Evolutionary conservation across 2,888 invertebrate genomes (phyloP).

Genomic region (Hylaea fasciaria): DNA sequence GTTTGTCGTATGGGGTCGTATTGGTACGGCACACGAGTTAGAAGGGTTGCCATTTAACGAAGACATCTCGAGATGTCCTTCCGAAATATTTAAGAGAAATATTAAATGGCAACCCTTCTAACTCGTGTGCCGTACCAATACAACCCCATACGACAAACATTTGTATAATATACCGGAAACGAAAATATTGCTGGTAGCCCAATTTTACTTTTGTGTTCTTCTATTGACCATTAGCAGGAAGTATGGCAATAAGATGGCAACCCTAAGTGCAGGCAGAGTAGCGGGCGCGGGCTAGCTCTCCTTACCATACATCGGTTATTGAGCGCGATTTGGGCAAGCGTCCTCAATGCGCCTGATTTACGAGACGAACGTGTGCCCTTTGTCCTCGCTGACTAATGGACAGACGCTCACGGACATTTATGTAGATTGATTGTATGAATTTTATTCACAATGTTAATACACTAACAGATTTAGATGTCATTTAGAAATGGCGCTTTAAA

Average conservation of each 20-base stretch:
- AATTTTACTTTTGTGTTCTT: neutral
- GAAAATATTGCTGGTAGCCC: no score
- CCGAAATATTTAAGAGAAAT: no score
- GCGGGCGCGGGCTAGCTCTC: constrained; percentile 52
- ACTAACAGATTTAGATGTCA: constrained; percentile 85
- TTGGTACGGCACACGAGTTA: constrained; percentile 34
- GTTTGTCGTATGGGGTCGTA: constrained; percentile 70
- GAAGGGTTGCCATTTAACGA: constrained; percentile 17
- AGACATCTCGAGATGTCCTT: no score
- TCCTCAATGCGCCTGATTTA: constrained; percentile 83
- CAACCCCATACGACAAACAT: constrained; percentile 73
- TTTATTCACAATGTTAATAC: constrained; percentile 86
- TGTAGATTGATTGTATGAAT: constrained; percentile 85
- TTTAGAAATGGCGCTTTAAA: constrained; percentile 85
- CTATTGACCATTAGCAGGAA: constrained; percentile 1
- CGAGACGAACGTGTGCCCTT: constrained; percentile 84
- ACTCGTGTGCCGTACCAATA: constrained; percentile 38
- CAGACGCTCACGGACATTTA: constrained; percentile 85
- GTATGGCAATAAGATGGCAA: constrained; percentile 18
- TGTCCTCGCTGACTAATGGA: constrained; percentile 84
- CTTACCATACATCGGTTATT: constrained; percentile 66
- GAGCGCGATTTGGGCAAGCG: constrained; percentile 81
- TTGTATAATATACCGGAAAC: constrained; percentile 53
- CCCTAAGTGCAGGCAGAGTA: constrained; percentile 34
- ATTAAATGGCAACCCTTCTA: constrained; percentile 18